Evolutionary conservation across 1,140 invertebrate species (phyloP).

Genomic region (Zaprionus davidi): DNA sequence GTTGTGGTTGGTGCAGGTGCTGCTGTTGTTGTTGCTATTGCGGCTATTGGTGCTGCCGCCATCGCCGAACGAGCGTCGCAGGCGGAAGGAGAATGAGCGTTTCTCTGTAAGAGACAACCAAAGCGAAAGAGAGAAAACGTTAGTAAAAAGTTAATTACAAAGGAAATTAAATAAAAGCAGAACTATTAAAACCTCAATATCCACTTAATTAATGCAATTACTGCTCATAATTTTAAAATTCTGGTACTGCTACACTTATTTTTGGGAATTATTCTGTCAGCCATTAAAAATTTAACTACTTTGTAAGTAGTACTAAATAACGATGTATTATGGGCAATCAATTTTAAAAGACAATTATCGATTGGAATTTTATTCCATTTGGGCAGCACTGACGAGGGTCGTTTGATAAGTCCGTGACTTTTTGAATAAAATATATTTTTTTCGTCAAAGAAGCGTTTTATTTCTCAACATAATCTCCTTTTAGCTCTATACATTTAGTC

Average conservation of each 20-base stretch:
- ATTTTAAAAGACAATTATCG: background rate
- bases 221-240: too few species aligned
- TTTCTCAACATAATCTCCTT: too few species aligned
- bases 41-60: slow-evolving; percentile 80
- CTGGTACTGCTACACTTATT: too few species aligned
- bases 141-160: background rate
- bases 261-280: too few species aligned
- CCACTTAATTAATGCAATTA: too few species aligned
- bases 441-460: too few species aligned
- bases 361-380: background rate
- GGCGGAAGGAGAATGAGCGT: slow-evolving; percentile 80
- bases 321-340: background rate
- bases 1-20: slow-evolving; percentile 80
- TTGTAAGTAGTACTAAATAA: background rate
- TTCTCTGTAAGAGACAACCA: slow-evolving; percentile 63
- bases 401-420: too few species aligned
- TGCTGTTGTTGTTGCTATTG: slow-evolving; percentile 81
- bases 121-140: background rate
- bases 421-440: too few species aligned
- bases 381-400: background rate
- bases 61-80: slow-evolving; percentile 77
- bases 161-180: background rate
- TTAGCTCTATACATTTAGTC: too few species aligned
- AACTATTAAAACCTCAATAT: background rate
- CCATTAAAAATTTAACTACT: background rate